Percentiles rank a stretch among this genome's conserved stretches.
Conservation (phyloP, 2,113 vertebrate genomes). For the Tragelaphus imberbis region DNA sequence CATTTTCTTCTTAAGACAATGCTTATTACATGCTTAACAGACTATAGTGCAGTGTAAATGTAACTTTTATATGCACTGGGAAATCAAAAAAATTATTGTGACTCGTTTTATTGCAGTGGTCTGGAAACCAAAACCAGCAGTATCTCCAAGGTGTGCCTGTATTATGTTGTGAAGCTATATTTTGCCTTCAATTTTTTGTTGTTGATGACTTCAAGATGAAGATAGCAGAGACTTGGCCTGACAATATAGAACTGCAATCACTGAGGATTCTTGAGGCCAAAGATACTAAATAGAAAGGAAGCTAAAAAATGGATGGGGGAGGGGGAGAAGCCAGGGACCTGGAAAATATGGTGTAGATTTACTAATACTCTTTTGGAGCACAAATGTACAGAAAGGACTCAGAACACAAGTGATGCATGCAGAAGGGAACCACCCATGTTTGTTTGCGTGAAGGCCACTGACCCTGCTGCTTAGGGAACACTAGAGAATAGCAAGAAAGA, state of each 20-base stretch:
- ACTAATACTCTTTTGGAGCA: neutral
- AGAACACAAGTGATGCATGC: neutral
- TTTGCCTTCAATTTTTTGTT: neutral
- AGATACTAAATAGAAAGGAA: neutral
- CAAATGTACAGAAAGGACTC: neutral
- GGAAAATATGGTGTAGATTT: neutral
- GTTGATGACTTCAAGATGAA: neutral
- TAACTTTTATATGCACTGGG: neutral
- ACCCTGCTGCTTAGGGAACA: neutral
- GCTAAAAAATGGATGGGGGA: neutral
- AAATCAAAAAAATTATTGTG: neutral
- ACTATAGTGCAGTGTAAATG: neutral
- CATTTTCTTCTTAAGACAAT: neutral
- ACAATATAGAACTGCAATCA: neutral
- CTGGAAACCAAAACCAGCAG: neutral
- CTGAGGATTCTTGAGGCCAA: neutral
- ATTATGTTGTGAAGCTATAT: neutral
- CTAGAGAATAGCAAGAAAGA: neutral
- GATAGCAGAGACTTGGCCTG: neutral
- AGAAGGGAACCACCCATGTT: neutral
- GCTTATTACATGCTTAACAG: neutral
- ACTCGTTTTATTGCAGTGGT: neutral
- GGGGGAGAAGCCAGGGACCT: neutral
- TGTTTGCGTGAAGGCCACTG: neutral
- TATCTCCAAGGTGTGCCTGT: neutral